These are phyloP conservation scores for Lichenostomus cassidix DNA, from an alignment of 2,113 vertebrate species.

Conservation along the genomic window DNA sequence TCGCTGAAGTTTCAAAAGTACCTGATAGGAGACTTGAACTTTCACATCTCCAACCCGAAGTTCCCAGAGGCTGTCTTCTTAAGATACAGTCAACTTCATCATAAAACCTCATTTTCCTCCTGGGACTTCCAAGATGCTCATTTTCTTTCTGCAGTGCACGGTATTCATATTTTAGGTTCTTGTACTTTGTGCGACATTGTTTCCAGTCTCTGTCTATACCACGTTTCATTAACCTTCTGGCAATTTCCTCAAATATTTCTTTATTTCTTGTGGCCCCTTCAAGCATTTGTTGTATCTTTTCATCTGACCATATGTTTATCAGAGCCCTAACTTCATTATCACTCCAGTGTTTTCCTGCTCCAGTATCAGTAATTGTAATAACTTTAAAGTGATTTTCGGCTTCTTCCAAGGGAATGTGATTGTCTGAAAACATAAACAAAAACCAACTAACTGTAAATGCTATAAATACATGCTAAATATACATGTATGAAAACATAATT, in stretches of 20 bases:
- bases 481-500: background rate
- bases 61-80: slow-evolving; percentile 57
- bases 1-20: background rate
- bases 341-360: slow-evolving; percentile 83
- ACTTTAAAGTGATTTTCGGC: slow-evolving; percentile 77
- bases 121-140: slow-evolving; percentile 71
- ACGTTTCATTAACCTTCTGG: slow-evolving; percentile 79
- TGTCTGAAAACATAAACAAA: slow-evolving; percentile 49
- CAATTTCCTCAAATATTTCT: slow-evolving; percentile 88
- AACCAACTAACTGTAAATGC: background rate
- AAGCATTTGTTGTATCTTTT: slow-evolving; percentile 82
- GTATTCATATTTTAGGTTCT: slow-evolving; percentile 90
- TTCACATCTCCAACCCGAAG: slow-evolving; percentile 21
- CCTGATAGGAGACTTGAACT: slow-evolving; percentile 44
- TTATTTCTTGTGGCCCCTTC: slow-evolving; percentile 87
- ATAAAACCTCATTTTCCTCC: slow-evolving; percentile 85
- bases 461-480: background rate
- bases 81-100: slow-evolving; percentile 85
- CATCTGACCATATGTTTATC: slow-evolving; percentile 83
- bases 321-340: slow-evolving; percentile 86
- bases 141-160: slow-evolving; percentile 84
- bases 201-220: slow-evolving; percentile 90
- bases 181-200: slow-evolving; percentile 88
- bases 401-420: slow-evolving; percentile 54
- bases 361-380: slow-evolving; percentile 78